Base-by-base conservation (phyloP, 1,140 invertebrate species). In the Dicyema japonicum region DNA sequence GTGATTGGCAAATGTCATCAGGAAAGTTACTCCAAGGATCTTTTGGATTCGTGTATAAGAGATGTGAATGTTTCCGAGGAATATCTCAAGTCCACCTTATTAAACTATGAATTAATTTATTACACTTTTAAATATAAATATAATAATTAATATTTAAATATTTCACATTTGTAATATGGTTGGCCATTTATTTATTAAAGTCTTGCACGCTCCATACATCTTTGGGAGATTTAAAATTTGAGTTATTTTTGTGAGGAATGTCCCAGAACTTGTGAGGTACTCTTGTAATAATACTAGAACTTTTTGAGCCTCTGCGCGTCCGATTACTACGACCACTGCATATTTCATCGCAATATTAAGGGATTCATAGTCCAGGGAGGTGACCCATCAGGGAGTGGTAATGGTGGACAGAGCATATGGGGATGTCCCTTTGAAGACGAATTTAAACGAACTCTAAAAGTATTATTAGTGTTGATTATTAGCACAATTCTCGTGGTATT, bases 281-380 rank as follows among this genome's bases (percentile, higher is more conserved):
- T n/a, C n/a, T n/a, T 33, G 32, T 39, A 33, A 42, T 46, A 47
- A n/a, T 41, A 46, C 30, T 36, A 85, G 64, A 97, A 97, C 47
- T 97, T 97, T 44, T 50, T 97, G 26, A 85, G 82, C 2, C 50
- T 94, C 4, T 88, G 76, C 58, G 82, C 72, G 0, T 76, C 67
- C 48, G 67, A 72, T 45, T 92, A 92, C 42, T 97, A 94, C 43
- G 69, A 85, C 45, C 67, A 69, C 5, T 72, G 66, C 43, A 47
- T 71, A 26, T 90, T 94, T 48, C 80, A 90, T 44, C 59, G 85
- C 38, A 92, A 92, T 42, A 90, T 94, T 32, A 92, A 92, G 61
- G 76, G 74, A 15, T 27, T 6, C 15, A 6, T 11, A 12, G 11
- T 30, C 3, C 29, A 30, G 19, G 29, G 29, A 14, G 29, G 29